Percentiles rank a stretch among this genome's conserved stretches.
phyloP scores from a whole-genome alignment of 2,797 vertebrate species.

The Xiphophorus birchmanni region DNA sequence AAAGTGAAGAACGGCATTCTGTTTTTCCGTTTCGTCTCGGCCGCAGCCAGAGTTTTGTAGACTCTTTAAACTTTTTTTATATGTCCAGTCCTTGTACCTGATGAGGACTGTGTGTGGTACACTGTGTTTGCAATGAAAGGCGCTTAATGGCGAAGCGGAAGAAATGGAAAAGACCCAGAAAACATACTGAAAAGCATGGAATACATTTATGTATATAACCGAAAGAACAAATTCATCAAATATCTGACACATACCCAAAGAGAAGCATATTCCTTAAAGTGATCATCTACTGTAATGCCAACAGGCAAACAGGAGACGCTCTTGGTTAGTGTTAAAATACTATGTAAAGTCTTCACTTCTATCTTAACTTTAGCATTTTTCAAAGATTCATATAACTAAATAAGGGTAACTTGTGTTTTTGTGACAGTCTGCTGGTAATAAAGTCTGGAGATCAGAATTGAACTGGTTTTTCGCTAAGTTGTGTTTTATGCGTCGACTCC shows the following conservation, averaged over 20 bases:
- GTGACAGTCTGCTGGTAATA: neutral
- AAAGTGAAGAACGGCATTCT: slow-evolving; percentile 10
- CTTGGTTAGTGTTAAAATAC: neutral
- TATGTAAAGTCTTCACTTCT: neutral
- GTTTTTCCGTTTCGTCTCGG: slow-evolving; percentile 12
- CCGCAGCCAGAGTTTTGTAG: slow-evolving; percentile 48
- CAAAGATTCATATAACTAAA: neutral
- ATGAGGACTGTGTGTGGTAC: neutral
- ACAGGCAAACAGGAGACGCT: neutral
- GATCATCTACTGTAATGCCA: neutral
- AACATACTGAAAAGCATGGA: neutral
- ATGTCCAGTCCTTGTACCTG: neutral
- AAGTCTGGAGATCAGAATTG: neutral
- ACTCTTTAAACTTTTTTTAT: slow-evolving; percentile 11
- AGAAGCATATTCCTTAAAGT: neutral
- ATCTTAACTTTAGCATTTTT: neutral
- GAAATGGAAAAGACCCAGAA: neutral
- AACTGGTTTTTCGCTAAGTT: neutral
- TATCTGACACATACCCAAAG: neutral
- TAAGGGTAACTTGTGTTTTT: neutral
- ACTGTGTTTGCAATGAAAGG: neutral
- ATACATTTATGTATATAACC: neutral
- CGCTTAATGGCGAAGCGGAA: neutral
- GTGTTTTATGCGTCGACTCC: neutral
- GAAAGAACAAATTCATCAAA: neutral